phyloP scores from a whole-genome alignment of 1,140 invertebrate genomes.

The Gryon sp. region DNA sequence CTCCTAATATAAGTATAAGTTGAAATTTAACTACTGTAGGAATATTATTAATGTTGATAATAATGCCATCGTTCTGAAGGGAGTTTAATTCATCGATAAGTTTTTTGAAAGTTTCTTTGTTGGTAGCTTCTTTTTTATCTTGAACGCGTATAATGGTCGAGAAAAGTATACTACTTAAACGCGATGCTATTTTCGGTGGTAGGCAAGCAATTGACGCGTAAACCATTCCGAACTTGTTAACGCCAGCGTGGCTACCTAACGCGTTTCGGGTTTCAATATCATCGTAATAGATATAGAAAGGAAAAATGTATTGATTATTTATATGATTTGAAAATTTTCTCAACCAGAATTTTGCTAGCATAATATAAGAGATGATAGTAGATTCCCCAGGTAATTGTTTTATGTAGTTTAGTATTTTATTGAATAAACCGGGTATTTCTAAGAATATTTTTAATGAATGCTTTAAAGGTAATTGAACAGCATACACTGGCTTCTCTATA shows the following conservation, averaged over 20 bases:
- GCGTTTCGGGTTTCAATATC: slow-evolving; percentile 28
- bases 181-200: slow-evolving; percentile 32
- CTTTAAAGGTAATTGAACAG: slow-evolving; percentile 22
- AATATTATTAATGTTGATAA: slow-evolving; percentile 33
- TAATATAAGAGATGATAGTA: slow-evolving; percentile 43
- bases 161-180: slow-evolving; percentile 37
- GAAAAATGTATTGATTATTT: slow-evolving; percentile 9
- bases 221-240: slow-evolving; percentile 33
- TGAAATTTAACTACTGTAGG: slow-evolving; percentile 45
- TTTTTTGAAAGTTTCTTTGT: slow-evolving; percentile 27
- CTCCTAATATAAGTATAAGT: slow-evolving; percentile 39
- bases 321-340: slow-evolving; percentile 15
- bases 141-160: slow-evolving; percentile 24
- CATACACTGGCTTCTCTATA: slow-evolving; percentile 24
- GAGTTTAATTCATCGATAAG: slow-evolving; percentile 36
- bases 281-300: slow-evolving; percentile 36
- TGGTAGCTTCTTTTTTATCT: slow-evolving; percentile 37
- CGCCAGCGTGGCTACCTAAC: slow-evolving; percentile 46
- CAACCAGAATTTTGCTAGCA: slow-evolving; percentile 47
- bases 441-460: slow-evolving; percentile 52
- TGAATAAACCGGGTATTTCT: slow-evolving; percentile 52
- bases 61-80: slow-evolving; percentile 24
- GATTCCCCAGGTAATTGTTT: slow-evolving; percentile 20
- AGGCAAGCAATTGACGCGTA: slow-evolving; percentile 34
- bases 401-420: slow-evolving; percentile 31